Evolutionary conservation across 2,888 invertebrate species (phyloP).

Genomic region (Caenorhabditis drosophilae): DNA sequence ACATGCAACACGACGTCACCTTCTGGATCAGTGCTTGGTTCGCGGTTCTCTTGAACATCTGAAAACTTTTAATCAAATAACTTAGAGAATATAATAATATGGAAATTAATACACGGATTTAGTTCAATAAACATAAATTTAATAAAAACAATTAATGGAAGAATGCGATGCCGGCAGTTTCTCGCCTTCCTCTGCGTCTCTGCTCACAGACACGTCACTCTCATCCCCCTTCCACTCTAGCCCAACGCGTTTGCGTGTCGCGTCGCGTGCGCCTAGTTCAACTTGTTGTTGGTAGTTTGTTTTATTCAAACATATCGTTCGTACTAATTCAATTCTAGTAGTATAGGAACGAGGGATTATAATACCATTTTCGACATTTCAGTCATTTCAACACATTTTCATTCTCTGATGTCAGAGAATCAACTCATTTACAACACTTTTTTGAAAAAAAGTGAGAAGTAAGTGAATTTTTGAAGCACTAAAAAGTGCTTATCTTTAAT

Average conservation of each 20-base stretch:
- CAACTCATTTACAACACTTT: too few species aligned
- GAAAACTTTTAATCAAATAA: constrained; percentile 17
- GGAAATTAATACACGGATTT: constrained; percentile 15
- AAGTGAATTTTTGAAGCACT: constrained; percentile 20
- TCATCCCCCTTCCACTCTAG: too few species aligned
- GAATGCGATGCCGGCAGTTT: constrained; percentile 4
- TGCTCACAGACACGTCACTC: too few species aligned
- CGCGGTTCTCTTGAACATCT: constrained; percentile 8
- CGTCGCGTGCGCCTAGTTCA: too few species aligned
- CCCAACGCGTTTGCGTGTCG: too few species aligned
- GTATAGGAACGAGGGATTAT: too few species aligned
- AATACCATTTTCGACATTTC: too few species aligned
- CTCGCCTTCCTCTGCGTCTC: too few species aligned
- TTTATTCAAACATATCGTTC: too few species aligned
- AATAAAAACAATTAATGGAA: constrained; percentile 5
- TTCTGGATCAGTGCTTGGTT: constrained; percentile 14
- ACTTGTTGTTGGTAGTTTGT: too few species aligned
- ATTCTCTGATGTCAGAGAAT: constrained; percentile 17
- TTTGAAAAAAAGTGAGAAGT: constrained; percentile 7
- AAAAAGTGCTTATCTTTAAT: constrained; percentile 34
- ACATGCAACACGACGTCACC: constrained; percentile 20
- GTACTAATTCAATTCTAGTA: too few species aligned
- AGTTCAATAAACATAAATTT: constrained; percentile 19
- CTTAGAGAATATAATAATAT: constrained; percentile 17
- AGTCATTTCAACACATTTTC: too few species aligned